phyloP scores from a whole-genome alignment of 2,113 vertebrate species.

The Asarcornis scutulata region DNA sequence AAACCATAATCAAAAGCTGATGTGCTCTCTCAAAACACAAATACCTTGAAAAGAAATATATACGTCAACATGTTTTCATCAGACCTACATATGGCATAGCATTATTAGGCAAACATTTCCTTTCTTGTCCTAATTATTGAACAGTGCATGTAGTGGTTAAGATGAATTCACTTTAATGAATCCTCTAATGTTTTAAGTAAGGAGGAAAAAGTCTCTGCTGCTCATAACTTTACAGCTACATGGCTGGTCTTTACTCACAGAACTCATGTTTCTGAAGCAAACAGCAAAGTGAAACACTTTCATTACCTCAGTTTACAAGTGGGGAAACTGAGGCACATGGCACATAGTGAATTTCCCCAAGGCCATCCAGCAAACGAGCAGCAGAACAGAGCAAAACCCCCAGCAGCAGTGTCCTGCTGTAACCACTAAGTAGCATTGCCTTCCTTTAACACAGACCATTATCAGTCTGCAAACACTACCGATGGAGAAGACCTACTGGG shows the following conservation, averaged over 20 bases:
- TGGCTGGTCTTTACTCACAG: neutral
- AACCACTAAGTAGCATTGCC: neutral
- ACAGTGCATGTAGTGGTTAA: neutral
- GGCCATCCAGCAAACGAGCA: neutral
- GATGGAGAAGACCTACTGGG: neutral
- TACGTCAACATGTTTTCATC: neutral
- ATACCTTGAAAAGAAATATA: neutral
- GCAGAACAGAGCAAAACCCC: neutral
- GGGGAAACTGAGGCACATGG: neutral
- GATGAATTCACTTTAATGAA: neutral
- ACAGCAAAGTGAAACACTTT: fast-evolving
- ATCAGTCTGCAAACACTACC: neutral
- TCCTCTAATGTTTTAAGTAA: neutral
- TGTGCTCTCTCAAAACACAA: neutral
- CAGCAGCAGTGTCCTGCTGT: neutral
- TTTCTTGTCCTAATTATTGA: neutral
- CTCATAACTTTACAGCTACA: neutral
- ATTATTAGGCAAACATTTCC: neutral
- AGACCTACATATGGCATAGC: neutral
- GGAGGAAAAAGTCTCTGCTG: neutral
- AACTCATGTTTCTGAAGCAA: neutral
- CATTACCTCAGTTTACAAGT: neutral
- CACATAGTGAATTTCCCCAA: neutral
- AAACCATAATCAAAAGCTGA: neutral
- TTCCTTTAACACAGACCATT: neutral